These are phyloP conservation scores for Unio delphinus DNA, from an alignment of 2,888 invertebrate genomes.

Conservation along the genomic window DNA sequence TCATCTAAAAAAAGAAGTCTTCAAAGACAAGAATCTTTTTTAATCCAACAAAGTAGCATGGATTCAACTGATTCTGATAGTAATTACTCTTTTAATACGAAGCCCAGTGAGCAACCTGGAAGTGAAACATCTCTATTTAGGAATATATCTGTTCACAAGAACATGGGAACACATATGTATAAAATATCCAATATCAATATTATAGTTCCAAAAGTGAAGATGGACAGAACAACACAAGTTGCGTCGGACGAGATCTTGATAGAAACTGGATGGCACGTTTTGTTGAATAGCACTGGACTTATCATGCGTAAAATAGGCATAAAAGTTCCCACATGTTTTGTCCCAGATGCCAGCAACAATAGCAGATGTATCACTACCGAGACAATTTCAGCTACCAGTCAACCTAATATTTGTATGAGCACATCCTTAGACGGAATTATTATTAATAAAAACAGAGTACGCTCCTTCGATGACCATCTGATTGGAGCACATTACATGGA, in stretches of 20 bases:
- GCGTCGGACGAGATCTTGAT: constrained; percentile 34
- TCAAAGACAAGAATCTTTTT: constrained; percentile 15
- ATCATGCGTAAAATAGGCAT: constrained; percentile 18
- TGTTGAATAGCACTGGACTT: background rate
- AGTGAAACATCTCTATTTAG: constrained; percentile 8
- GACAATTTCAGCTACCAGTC: too few relatives aligned
- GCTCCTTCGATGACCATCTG: too few relatives aligned
- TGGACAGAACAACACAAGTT: constrained; percentile 38
- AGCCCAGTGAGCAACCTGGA: background rate
- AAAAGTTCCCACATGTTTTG: constrained; percentile 7
- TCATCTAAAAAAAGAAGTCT: background rate
- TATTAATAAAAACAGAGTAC: too few relatives aligned
- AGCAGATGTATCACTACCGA: background rate
- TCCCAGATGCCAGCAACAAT: too few relatives aligned
- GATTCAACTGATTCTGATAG: constrained; percentile 11
- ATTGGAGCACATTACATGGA: too few relatives aligned
- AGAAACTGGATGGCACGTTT: constrained; percentile 45
- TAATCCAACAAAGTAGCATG: constrained; percentile 14
- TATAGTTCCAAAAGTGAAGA: constrained; percentile 28
- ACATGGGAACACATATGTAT: background rate
- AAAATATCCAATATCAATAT: constrained; percentile 13
- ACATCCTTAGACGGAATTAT: too few relatives aligned
- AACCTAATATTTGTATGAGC: too few relatives aligned
- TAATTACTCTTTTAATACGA: background rate
- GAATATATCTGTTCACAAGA: constrained; percentile 14